Evolutionary conservation across 2,888 invertebrate genomes (phyloP).

Genomic region (Osmoderma eremita): DNA sequence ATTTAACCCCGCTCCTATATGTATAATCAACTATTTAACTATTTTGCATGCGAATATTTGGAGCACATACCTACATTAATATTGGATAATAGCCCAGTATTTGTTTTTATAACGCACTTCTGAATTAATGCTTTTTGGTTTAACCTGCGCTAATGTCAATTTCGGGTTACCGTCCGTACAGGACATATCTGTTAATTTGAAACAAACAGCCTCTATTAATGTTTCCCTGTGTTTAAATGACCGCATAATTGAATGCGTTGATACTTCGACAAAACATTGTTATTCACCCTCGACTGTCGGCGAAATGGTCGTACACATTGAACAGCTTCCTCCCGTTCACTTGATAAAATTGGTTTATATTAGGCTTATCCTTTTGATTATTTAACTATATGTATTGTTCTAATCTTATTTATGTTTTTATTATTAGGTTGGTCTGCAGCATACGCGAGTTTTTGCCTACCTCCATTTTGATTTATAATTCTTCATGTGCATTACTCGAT

Average conservation of each 20-base stretch:
- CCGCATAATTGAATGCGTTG: slow-evolving; percentile 36
- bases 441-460: too few relatives aligned
- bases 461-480: too few relatives aligned
- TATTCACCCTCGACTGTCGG: slow-evolving; percentile 5
- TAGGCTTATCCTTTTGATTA: neutral
- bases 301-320: neutral
- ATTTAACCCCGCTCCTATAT: neutral
- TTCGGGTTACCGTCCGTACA: slow-evolving; percentile 27
- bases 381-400: neutral
- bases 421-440: too few relatives aligned
- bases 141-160: slow-evolving; percentile 25
- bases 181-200: slow-evolving; percentile 26
- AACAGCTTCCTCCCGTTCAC: neutral
- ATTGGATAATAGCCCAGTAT: neutral
- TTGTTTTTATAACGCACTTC: slow-evolving; percentile 28
- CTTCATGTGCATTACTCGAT: too few relatives aligned
- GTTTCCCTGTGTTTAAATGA: slow-evolving; percentile 32
- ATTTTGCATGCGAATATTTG: slow-evolving; percentile 6
- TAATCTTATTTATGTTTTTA: too few relatives aligned
- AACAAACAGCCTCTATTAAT: slow-evolving; percentile 33
- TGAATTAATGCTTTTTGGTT: slow-evolving; percentile 27
- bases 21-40: slow-evolving; percentile 2
- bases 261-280: slow-evolving; percentile 34
- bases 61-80: slow-evolving; percentile 8
- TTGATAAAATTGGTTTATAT: neutral